Evolutionary conservation across 2,888 invertebrate genomes (phyloP), one percentile per base, ranked within the genome.

Genomic region (Willowsia nigromaculata): DNA sequence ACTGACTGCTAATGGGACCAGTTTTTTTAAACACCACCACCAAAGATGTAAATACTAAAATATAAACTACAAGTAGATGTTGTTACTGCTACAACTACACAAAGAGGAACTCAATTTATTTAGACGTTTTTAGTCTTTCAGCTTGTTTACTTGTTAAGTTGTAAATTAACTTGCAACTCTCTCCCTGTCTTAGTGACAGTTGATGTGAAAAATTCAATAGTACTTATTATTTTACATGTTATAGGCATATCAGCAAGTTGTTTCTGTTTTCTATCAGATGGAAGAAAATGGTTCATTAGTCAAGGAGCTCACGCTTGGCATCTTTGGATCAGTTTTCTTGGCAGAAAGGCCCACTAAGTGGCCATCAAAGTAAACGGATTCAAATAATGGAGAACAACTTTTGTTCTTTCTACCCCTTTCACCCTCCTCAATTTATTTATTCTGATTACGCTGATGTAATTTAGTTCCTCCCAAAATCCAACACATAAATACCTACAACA

Each of bases 1-100:
- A n/a, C n/a, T n/a, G n/a, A 80, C 50, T 85, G 71, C 89, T 89
- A 89, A 89, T 89, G 80, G 89, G 85, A 89, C 89, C 85, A 89
- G 89, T 89, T 89, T 89, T 84, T 89, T 47, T 27, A 22, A 74
- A 84, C 30, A 37, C n/a, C 11, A 22, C 84, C 89, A 85, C 89
- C 89, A 80, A 78, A 85, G 89, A 40, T 59, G 89, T 76, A 25
- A 74, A 85, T 56, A 27, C 59, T 74, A 84, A n/a, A 30, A 5
- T 50, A 9, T 15, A 13, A 65, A 13, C 65, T 33, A 71, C 71
- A 40, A 43, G 22, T 22, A 22, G 43, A 71, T 1, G 1, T 25
- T 71, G 40, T 71, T 50, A 25, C 76, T 50, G 6, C 27, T 76
- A 50, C n/a, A 50, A 47, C 0, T n/a, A 83, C 47, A 47, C 2